Evolutionary conservation across 2,113 vertebrate species (phyloP).

Genomic region (Amia ocellicauda): DNA sequence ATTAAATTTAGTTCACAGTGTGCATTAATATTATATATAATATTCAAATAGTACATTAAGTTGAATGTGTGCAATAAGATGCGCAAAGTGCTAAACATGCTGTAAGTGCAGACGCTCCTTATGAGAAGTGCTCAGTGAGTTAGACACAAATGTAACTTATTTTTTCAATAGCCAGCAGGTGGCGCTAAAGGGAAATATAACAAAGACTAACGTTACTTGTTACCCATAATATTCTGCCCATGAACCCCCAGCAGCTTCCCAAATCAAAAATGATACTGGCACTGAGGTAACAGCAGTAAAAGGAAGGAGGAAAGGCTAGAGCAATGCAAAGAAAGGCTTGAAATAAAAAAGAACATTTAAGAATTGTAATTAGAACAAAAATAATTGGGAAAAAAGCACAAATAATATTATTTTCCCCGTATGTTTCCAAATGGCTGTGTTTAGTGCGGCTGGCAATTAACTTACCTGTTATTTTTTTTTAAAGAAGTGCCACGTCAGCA

Average conservation of each 20-base stretch:
- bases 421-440: constrained; percentile 6
- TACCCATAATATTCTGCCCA: background rate
- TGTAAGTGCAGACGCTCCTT: too few species aligned
- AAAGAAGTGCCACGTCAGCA: constrained; percentile 52
- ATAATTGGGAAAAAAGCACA: background rate
- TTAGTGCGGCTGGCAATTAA: constrained; percentile 44
- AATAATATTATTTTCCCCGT: background rate
- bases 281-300: constrained; percentile 6
- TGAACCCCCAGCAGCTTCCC: background rate
- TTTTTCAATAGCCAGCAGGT: constrained; percentile 54
- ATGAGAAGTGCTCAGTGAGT: too few species aligned
- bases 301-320: constrained; percentile 41
- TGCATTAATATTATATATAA: too few species aligned
- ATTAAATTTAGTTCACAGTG: too few species aligned
- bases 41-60: too few species aligned
- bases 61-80: too few species aligned
- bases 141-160: constrained; percentile 36
- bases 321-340: constrained; percentile 42
- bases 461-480: constrained; percentile 66
- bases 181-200: constrained; percentile 49
- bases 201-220: constrained; percentile 3
- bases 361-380: background rate
- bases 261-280: background rate
- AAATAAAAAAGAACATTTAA: constrained; percentile 14
- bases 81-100: too few species aligned